Base-by-base conservation (phyloP, 2,888 invertebrate genomes). In the Latrodectus hesperus region DNA sequence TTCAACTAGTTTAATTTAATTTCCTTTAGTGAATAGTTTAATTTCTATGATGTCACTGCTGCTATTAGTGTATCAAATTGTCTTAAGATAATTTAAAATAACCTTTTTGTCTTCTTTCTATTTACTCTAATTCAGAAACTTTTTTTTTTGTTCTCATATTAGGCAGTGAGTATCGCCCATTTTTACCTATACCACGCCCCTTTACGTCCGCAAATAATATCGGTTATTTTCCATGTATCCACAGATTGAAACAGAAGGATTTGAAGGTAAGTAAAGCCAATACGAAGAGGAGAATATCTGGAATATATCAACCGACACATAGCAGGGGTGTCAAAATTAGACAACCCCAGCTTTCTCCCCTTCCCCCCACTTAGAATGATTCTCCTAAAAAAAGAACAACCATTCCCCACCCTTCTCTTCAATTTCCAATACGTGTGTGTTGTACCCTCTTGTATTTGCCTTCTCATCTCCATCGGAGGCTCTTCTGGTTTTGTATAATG, bases 351-450 rank as follows among this genome's bases (percentile, higher is more conserved):
- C 6, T 38, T 38, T 38, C 38, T 38, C 38, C 38, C 38, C 38
- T 5, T 5, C 38, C 38, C 38, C 38, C 38, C 22, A 22, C 22
- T 22, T 22, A 38, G 38, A 38, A 38, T 38, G 38, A 38, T 53
- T 78, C 8, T 10, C 22, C 70, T n/a, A 60, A 12, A 60, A 60
- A 60, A 60, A 60, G 60, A 60, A 22, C 16, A 22, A 60, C 49
- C 71, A 8, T 17, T 22, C 67, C 65, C 52, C 60, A 26, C 17
- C 17, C 38, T 12, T 22, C 78, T 84, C 55, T 53, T 78, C 78
- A 73, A 78, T 84, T 71, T 75, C 80, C 73, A 87, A 72, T 86
- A 80, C 64, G 72, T 65, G 64, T 60, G 60, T 74, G 79, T 70
- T 75, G 64, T 71, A 38, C 16, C 51, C 60, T 38, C 60, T 52